A percentile compares a stretch with the other conserved stretches of the same genome.
phyloP scores from a whole-genome alignment of 1,140 invertebrate species.

The Polypedilum vanderplanki region DNA sequence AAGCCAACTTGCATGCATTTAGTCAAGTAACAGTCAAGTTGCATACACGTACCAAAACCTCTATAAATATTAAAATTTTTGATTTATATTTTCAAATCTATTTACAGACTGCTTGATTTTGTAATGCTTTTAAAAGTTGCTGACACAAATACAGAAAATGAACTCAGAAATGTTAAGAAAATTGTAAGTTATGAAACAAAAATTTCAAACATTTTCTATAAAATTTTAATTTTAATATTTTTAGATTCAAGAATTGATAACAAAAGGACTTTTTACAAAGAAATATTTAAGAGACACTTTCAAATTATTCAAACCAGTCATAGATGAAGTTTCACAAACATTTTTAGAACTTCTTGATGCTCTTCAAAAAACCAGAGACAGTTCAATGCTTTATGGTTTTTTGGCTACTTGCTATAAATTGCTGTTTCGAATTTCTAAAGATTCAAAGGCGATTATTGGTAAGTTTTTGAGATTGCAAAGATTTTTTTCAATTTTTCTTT shows the following conservation, averaged over 20 bases:
- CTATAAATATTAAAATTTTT: too few species aligned
- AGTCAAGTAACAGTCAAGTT: too few species aligned
- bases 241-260: neutral
- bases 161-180: constrained; percentile 3
- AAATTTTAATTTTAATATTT: neutral
- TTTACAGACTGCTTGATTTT: neutral
- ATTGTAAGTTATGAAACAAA: neutral
- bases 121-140: neutral
- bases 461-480: too few species aligned
- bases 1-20: too few species aligned
- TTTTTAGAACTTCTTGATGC: constrained; percentile 7
- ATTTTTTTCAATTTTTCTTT: too few species aligned
- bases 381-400: neutral
- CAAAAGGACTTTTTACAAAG: neutral
- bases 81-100: neutral
- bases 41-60: too few species aligned
- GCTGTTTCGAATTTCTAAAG: neutral
- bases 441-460: neutral
- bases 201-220: neutral
- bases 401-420: neutral
- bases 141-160: neutral
- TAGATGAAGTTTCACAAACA: neutral
- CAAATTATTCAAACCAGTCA: neutral
- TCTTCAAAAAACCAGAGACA: neutral
- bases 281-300: neutral